Evolutionary conservation across 2,888 invertebrate species (phyloP), one percentile per base, ranked within the genome.

Genomic region (Yponomeuta malinellus): DNA sequence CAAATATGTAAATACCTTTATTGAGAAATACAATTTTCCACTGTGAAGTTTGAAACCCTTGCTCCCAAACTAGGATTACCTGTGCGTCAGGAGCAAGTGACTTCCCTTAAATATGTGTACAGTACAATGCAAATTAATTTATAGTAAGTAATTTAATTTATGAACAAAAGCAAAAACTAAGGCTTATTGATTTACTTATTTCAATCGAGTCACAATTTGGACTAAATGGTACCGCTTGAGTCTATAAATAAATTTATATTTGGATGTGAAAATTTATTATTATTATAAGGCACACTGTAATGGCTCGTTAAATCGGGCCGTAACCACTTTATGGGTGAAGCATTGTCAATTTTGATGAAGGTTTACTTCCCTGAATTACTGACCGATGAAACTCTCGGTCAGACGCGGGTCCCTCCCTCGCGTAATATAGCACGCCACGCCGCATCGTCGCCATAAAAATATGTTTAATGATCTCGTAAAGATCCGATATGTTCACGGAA

Each of bases 381-480:
- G 87, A 82, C 87, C 87, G 85, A 85, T 85, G 85, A 85, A 87
- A 86, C 23, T 65, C 65, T 10, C 63, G 48, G 63, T 63, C 63
- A 63, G 10, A 63, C 63, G 33, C 59, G 15, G 33, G 63, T 48
- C 66, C 48, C 80, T 77, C 81, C 78, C 87, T 86, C 86, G 82
- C 76, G 69, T 76, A 78, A 85, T 88, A 88, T 83, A 82, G 6
- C 59, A 71, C 66, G 43, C 66, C 67, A 87, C 88, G 84, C 85
- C 84, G 81, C 85, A 83, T 86, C 86, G 86, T 88, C 85, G 83
- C 86, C 90, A 83, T 91, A 90, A 92, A 91, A 91, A 90, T 90
- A 89, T 90, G 87, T 91, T 90, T 91, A 90, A 90, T 90, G 89
- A 86, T 82, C 79, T 85, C 89, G 84, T 92, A 90, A 91, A 90